Conservation (phyloP, 2,113 vertebrate species). For the Vulpes vulpes region DNA sequence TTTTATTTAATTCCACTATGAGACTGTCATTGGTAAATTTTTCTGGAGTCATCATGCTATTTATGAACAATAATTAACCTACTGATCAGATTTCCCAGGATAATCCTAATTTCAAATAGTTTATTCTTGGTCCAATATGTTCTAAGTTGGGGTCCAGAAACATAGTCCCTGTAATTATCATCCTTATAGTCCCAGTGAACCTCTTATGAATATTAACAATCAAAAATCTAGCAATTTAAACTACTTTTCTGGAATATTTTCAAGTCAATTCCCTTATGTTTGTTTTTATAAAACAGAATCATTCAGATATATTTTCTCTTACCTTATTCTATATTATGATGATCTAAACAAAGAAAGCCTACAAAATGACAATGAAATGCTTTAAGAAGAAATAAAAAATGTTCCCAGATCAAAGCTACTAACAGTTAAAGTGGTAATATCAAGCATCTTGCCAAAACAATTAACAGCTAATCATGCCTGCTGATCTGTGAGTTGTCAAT, state of each 20-base stretch:
- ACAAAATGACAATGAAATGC: background rate
- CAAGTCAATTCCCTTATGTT: background rate
- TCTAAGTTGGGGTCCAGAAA: constrained; percentile 20
- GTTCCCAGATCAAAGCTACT: constrained; percentile 12
- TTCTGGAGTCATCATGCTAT: constrained; percentile 13
- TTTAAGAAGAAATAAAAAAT: constrained; percentile 45
- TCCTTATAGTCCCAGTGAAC: background rate
- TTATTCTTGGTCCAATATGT: background rate
- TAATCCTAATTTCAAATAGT: constrained; percentile 51
- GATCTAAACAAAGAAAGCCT: constrained; percentile 17
- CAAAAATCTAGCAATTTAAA: constrained; percentile 35
- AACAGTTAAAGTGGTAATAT: constrained; percentile 55
- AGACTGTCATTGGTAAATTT: background rate
- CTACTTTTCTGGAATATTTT: constrained; percentile 56
- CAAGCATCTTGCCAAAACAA: constrained; percentile 63
- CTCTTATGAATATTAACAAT: constrained; percentile 23
- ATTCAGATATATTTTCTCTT: background rate
- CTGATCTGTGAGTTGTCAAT: constrained; percentile 71
- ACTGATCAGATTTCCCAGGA: constrained; percentile 23
- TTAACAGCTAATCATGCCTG: constrained; percentile 72
- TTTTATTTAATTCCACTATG: constrained; percentile 31
- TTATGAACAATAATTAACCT: constrained; percentile 20
- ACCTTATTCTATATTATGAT: background rate
- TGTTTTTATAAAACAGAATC: constrained; percentile 27
- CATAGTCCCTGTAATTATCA: background rate